phyloP scores from a whole-genome alignment of 2,797 vertebrate genomes.

The Cottoperca gobio region DNA sequence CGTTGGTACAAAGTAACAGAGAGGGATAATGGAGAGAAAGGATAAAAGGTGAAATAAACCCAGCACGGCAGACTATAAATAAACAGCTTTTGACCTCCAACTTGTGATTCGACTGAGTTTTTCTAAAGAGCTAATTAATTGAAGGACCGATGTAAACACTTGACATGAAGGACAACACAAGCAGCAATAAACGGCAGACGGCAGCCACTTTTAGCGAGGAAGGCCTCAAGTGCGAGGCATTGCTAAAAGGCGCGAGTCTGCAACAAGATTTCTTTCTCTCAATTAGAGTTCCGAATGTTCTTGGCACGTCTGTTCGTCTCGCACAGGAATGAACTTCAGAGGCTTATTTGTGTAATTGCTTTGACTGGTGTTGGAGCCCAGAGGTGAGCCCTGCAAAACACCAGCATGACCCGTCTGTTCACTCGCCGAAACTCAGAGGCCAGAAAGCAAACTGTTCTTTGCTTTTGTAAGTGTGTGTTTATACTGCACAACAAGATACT shows the following conservation, averaged over 20 bases:
- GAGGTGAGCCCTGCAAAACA: constrained; percentile 53
- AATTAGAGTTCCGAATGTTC: constrained; percentile 61
- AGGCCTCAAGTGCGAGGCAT: constrained; percentile 44
- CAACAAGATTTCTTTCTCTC: constrained; percentile 71
- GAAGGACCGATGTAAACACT: constrained; percentile 38
- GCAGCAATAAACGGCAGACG: constrained; percentile 31
- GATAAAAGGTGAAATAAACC: too few relatives aligned
- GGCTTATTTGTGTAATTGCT: constrained; percentile 70
- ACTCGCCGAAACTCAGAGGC: constrained; percentile 17
- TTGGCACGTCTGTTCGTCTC: constrained; percentile 48
- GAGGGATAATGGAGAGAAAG: too few relatives aligned
- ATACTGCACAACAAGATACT: background rate
- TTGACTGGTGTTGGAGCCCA: constrained; percentile 55
- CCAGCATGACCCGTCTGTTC: constrained; percentile 41
- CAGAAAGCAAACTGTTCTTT: background rate
- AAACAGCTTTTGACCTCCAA: constrained; percentile 35
- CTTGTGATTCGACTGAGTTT: constrained; percentile 3
- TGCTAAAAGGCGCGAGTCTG: constrained; percentile 42
- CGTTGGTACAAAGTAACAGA: too few relatives aligned
- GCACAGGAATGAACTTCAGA: constrained; percentile 64
- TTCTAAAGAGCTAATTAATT: constrained; percentile 45
- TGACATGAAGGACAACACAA: constrained; percentile 43
- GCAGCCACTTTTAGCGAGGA: background rate
- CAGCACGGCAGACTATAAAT: constrained; percentile 1
- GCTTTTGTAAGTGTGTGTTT: background rate